These are phyloP conservation scores for Ornithorhynchus anatinus DNA, from an alignment of 2,113 vertebrate species.

Conservation along the genomic window DNA sequence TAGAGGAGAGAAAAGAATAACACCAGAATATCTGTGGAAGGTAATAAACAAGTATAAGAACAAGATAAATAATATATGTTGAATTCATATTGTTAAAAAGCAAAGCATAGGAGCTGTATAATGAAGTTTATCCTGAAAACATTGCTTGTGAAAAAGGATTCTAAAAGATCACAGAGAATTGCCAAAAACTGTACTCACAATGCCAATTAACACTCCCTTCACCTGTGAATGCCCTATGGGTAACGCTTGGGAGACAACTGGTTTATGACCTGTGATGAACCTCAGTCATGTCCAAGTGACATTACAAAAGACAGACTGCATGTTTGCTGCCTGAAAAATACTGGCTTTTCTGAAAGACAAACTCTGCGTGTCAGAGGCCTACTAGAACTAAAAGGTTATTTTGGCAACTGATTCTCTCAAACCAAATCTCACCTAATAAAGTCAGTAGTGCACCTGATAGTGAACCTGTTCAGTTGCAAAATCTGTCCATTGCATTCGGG, in stretches of 20 bases:
- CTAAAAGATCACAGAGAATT: no score
- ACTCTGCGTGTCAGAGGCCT: neutral
- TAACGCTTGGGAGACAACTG: neutral
- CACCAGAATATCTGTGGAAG: no score
- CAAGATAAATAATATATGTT: no score
- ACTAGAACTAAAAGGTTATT: neutral
- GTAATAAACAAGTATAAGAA: no score
- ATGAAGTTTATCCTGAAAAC: neutral
- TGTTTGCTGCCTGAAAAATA: neutral
- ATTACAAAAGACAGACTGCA: neutral
- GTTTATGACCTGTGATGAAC: neutral
- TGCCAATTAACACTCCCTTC: no score
- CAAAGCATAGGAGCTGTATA: neutral
- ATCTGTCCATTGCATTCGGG: fast-evolving
- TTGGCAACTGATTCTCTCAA: neutral
- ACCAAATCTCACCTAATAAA: neutral
- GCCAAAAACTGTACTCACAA: no score
- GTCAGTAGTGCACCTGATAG: neutral
- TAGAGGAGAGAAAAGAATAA: no score
- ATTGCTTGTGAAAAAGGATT: neutral
- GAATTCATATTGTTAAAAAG: neutral
- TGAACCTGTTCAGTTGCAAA: neutral
- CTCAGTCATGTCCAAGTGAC: neutral
- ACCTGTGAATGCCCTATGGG: neutral
- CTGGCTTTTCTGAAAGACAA: neutral